These are phyloP conservation scores for Aphidoletes aphidimyza DNA, from an alignment of 2,888 invertebrate genomes.

Conservation along the genomic window DNA sequence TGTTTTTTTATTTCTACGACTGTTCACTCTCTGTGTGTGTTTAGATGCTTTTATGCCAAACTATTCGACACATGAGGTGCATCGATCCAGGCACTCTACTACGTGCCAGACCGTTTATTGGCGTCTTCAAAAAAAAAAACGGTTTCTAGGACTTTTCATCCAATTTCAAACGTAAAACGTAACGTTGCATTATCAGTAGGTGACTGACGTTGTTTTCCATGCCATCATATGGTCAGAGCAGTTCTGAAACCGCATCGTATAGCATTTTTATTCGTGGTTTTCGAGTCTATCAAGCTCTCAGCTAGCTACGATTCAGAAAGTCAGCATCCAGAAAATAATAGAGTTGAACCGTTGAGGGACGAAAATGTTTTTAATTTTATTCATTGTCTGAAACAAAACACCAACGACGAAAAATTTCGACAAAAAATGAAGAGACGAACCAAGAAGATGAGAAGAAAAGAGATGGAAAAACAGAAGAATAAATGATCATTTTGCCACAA, in stretches of 20 bases:
- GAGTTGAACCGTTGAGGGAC: background rate
- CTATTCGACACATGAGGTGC: background rate
- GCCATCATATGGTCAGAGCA: constrained; percentile 19
- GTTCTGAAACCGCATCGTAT: too few species aligned
- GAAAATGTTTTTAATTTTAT: constrained; percentile 38
- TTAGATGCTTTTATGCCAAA: background rate
- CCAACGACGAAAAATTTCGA: constrained; percentile 19
- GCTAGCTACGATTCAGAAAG: too few species aligned
- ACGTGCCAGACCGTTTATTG: constrained; percentile 5
- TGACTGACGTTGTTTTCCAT: background rate
- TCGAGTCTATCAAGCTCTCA: too few species aligned
- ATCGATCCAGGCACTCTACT: background rate
- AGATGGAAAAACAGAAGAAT: background rate
- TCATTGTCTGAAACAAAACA: constrained; percentile 44
- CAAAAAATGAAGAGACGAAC: too few species aligned
- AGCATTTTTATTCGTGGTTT: too few species aligned
- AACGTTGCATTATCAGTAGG: background rate
- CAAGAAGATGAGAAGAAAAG: too few species aligned
- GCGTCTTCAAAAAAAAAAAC: background rate
- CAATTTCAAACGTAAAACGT: background rate
- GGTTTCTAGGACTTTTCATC: background rate
- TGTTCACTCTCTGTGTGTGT: background rate
- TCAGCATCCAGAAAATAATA: background rate
- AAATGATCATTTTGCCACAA: constrained; percentile 47
- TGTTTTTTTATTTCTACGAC: constrained; percentile 31